Conservation (phyloP, 2,797 vertebrate species). For the Siniperca scherzeri region DNA sequence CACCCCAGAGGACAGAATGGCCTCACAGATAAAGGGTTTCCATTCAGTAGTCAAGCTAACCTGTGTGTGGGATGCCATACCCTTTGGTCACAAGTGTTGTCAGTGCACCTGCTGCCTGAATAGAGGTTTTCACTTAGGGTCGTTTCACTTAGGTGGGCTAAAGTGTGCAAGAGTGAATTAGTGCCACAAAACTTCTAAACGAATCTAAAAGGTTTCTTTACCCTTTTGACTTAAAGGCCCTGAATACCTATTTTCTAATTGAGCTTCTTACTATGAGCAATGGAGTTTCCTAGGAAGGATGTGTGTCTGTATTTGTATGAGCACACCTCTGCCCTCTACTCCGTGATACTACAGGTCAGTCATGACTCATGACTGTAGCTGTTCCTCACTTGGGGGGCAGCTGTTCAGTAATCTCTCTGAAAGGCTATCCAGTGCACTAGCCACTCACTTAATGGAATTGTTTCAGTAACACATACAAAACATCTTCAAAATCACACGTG, state of each 20-base stretch:
- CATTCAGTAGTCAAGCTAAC: conserved; percentile 69
- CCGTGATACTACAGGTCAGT: conserved; percentile 69
- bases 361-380: conserved; percentile 67
- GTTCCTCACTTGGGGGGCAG: conserved; percentile 71
- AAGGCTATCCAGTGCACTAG: conserved; percentile 71
- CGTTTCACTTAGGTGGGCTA: background rate
- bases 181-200: background rate
- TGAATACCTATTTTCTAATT: background rate
- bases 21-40: conserved; percentile 76
- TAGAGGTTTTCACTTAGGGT: conserved; percentile 38
- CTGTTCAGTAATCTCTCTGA: conserved; percentile 84
- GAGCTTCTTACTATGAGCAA: background rate
- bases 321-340: conserved; percentile 49
- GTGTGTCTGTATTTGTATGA: conserved; percentile 34
- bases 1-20: conserved; percentile 78
- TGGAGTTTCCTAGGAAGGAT: conserved; percentile 38
- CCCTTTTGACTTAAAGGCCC: background rate
- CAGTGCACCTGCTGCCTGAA: conserved; percentile 74
- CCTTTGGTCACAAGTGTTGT: conserved; percentile 64
- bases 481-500: conserved; percentile 66
- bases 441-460: conserved; percentile 79
- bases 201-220: conserved; percentile 18
- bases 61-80: conserved; percentile 60
- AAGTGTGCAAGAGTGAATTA: conserved; percentile 16
- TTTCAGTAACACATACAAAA: conserved; percentile 76